Evolutionary conservation across 2,113 vertebrate species (phyloP).

Genomic region (Erythrocercus mccallii): DNA sequence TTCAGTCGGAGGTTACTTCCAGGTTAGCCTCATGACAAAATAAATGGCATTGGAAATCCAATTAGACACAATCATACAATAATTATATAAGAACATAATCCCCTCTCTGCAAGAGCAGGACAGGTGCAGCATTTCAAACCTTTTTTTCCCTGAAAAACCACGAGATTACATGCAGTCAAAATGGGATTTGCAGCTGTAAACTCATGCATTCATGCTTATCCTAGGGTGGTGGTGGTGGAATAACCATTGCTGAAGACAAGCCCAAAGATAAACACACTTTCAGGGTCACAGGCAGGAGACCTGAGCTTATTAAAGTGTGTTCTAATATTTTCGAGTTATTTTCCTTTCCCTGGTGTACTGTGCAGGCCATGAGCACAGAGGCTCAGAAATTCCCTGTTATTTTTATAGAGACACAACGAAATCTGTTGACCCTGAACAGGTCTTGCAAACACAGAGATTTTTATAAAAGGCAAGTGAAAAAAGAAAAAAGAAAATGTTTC

Average conservation of each 20-base stretch:
- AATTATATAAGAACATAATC: constrained; percentile 1
- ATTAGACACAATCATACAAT: constrained; percentile 16
- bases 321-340: background rate
- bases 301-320: constrained; percentile 6
- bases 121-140: background rate
- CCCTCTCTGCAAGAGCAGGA: background rate
- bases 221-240: background rate
- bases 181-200: constrained; percentile 20
- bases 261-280: background rate
- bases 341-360: background rate
- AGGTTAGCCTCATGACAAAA: constrained; percentile 18
- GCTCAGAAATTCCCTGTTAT: background rate
- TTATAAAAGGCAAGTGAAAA: background rate
- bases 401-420: background rate
- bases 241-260: background rate
- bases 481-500: background rate
- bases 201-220: background rate
- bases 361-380: background rate
- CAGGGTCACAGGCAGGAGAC: constrained; percentile 20
- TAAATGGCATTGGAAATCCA: constrained; percentile 45
- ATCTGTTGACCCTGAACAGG: background rate
- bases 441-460: background rate
- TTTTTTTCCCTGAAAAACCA: constrained; percentile 8
- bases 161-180: background rate
- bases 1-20: background rate